Evolutionary conservation across 1,140 invertebrate species (phyloP).

Genomic region (Tyrophagus putrescentiae): DNA sequence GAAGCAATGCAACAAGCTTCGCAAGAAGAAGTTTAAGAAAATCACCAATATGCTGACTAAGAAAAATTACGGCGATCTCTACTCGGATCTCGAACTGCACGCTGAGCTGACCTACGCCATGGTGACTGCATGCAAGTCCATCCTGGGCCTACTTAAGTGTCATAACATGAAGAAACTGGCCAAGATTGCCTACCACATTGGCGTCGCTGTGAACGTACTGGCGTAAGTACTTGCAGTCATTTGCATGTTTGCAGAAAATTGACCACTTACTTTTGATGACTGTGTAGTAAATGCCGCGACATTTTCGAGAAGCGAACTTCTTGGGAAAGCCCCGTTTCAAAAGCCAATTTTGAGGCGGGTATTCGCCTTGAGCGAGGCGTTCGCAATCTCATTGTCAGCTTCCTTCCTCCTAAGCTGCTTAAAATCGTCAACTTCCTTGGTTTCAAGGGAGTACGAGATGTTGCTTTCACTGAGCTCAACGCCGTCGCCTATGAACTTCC

Average conservation of each 20-base stretch:
- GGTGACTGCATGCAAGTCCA: neutral
- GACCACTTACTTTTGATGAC: neutral
- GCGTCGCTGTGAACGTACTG: neutral
- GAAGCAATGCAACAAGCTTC: constrained; percentile 5
- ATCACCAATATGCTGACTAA: neutral
- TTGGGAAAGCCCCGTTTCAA: constrained; percentile 11
- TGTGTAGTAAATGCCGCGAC: constrained; percentile 9
- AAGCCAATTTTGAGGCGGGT: constrained; percentile 13
- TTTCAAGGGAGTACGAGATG: neutral
- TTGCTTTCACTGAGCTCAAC: constrained; percentile 14
- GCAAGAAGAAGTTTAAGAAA: constrained; percentile 8
- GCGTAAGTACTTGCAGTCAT: neutral
- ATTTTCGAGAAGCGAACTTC: constrained; percentile 15
- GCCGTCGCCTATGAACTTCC: constrained; percentile 9
- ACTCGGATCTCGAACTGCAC: constrained; percentile 17
- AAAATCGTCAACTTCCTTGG: constrained; percentile 17
- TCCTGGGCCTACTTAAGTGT: constrained; percentile 2
- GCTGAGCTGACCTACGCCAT: constrained; percentile 15
- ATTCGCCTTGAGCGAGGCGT: constrained; percentile 13
- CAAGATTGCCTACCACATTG: constrained; percentile 7
- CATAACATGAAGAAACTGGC: constrained; percentile 9
- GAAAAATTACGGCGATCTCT: constrained; percentile 6
- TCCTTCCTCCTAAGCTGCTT: constrained; percentile 14
- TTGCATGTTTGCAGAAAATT: neutral
- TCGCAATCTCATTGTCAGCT: constrained; percentile 11